These are phyloP conservation scores for Scleropages formosus DNA, from an alignment of 2,797 vertebrate species.

Conservation along the genomic window DNA sequence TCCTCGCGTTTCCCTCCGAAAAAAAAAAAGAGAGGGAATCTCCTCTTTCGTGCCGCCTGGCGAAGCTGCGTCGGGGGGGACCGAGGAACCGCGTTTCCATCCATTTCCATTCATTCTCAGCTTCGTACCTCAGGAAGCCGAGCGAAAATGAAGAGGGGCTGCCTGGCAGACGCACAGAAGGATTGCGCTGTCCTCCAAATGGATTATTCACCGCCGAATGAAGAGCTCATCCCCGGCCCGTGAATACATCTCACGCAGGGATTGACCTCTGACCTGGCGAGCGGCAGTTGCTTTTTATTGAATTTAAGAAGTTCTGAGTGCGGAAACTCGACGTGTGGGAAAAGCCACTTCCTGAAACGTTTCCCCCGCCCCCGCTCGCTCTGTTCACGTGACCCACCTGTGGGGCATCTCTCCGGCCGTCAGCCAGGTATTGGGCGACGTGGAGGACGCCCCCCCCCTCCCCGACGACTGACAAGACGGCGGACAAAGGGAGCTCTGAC, in stretches of 20 bases:
- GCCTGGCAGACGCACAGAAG: not conserved
- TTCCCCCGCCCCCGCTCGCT: not conserved
- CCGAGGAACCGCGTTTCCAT: not conserved
- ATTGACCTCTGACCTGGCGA: constrained; percentile 20
- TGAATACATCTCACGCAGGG: not conserved
- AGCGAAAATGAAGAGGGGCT: not conserved
- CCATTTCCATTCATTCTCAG: not conserved
- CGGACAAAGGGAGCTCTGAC: not conserved
- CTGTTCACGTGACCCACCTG: not conserved
- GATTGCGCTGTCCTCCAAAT: not conserved
- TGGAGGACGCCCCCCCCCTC: not conserved
- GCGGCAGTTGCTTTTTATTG: not conserved
- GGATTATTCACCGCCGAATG: constrained; percentile 17
- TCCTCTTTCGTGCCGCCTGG: not conserved
- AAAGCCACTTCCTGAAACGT: not conserved
- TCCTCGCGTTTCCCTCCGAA: not conserved
- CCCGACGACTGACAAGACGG: not conserved
- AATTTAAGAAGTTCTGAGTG: constrained; percentile 9
- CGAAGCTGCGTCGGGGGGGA: not conserved
- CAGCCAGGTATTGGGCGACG: not conserved
- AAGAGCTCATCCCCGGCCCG: constrained; percentile 4
- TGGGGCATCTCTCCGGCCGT: not conserved
- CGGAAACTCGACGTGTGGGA: constrained; percentile 17
- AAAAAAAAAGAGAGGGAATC: not conserved
- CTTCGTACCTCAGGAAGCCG: not conserved